A percentile compares a stretch with the other conserved stretches of the same genome.
phyloP scores from a whole-genome alignment of 2,888 invertebrate genomes.

The Anarsia innoxiella region DNA sequence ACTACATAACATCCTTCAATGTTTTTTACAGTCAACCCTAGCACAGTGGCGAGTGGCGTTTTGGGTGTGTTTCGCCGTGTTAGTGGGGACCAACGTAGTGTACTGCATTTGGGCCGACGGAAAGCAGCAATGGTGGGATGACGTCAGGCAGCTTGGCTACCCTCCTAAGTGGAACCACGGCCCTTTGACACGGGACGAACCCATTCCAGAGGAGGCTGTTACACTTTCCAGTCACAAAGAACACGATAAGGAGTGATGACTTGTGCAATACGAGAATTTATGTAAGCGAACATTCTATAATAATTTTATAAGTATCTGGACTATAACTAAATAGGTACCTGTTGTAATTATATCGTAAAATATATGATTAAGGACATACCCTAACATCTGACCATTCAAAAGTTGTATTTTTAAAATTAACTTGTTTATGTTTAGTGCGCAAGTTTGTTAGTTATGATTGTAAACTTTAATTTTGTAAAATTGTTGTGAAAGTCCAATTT shows the following conservation, averaged over 20 bases:
- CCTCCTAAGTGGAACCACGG: conserved; percentile 60
- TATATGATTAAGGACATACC: too few relatives aligned
- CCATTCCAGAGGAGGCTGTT: conserved; percentile 40
- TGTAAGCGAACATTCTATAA: too few relatives aligned
- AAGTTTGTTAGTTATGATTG: too few relatives aligned
- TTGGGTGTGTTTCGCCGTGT: conserved; percentile 81
- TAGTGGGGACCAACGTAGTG: conserved; percentile 77
- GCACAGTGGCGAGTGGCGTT: conserved; percentile 78
- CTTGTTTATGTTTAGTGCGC: too few relatives aligned
- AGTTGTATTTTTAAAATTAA: too few relatives aligned
- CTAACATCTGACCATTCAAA: too few relatives aligned
- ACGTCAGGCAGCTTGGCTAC: conserved; percentile 66
- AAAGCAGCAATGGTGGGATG: conserved; percentile 83
- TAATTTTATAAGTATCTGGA: too few relatives aligned
- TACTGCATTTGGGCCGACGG: conserved; percentile 81
- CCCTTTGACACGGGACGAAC: conserved; percentile 34
- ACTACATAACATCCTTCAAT: background rate
- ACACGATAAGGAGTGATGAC: conserved; percentile 1
- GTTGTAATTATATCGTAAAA: too few relatives aligned
- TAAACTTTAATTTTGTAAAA: too few relatives aligned
- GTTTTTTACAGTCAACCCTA: conserved; percentile 46
- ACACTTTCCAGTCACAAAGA: conserved; percentile 31
- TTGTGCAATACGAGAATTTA: background rate
- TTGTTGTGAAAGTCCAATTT: too few relatives aligned
- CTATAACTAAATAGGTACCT: too few relatives aligned